Base-by-base conservation (phyloP, 2,888 invertebrate species). In the Drosophila sordidapex region DNA sequence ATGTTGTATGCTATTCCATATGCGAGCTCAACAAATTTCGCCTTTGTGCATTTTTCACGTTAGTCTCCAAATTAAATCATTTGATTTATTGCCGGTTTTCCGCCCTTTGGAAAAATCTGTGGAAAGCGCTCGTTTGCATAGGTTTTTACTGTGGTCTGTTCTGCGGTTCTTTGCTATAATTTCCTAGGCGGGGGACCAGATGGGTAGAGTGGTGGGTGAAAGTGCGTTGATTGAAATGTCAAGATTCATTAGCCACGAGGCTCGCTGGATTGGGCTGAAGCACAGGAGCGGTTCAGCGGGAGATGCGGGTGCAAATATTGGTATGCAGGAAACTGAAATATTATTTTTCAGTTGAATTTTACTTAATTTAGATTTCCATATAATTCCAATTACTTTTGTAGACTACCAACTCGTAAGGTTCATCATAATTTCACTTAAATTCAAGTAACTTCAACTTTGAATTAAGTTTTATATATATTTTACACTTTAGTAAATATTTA, bases 171-270 rank as follows among this genome's bases (percentile, higher is more conserved):
- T 36, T 60, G 36, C 40, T 36, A 7, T 15, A 33, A 48, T 65
- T 49, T 53, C 3, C 36, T 25, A 18, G 49, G n/a, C 11, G n/a
- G 29, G 29, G 21, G 46, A 21, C 25, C 2, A 18, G 38, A 8
- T 38, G 38, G 4, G 38, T n/a, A 2, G 40, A 21, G 70, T 59
- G 79, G 66, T 62, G 40, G 36, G 51, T 48, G 72, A 69, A 62
- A 70, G 69, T 64, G 49, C 59, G 82, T 76, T 89, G 90, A 91
- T 91, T 90, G 87, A 91, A 84, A 87, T 90, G 84, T 88, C 88
- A 87, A 89, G 79, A 88, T 91, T 88, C 90, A 88, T 88, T 91
- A 91, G 91, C 59, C 60, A 68, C 38, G 63, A 56, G 57, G 52
- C 62, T 52, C 65, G 68, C 61, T 72, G 60, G 31, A 60, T 68